Conservation (phyloP, 1,140 invertebrate species). For the Thaumetopoea pityocampa region DNA sequence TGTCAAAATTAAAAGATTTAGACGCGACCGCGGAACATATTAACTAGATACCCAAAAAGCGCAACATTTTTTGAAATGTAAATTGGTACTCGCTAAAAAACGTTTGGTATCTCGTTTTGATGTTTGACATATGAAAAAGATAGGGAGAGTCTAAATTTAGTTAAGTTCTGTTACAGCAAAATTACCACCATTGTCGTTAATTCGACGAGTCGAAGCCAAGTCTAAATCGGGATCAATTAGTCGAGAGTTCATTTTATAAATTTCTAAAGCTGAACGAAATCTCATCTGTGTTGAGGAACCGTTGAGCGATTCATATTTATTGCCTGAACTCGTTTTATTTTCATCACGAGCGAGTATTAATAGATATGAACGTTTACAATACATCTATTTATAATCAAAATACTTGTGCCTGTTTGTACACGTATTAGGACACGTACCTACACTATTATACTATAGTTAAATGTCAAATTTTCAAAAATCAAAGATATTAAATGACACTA, state of each 20-base stretch:
- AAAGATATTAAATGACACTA: too few relatives aligned
- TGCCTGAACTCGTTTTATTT: conserved; percentile 1
- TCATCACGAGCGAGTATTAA: not conserved
- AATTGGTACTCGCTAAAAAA: too few relatives aligned
- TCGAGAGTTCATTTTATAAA: conserved; percentile 23
- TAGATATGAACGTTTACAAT: not conserved
- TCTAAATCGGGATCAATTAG: conserved; percentile 32
- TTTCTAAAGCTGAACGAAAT: conserved; percentile 16
- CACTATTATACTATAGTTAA: too few relatives aligned
- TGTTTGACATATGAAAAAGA: conserved; percentile 4
- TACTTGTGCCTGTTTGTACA: too few relatives aligned
- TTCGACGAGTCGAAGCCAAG: conserved; percentile 23
- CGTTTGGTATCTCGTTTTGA: conserved; percentile 34
- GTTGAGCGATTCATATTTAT: conserved; percentile 25
- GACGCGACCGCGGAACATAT: too few relatives aligned
- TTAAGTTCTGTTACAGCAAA: conserved; percentile 19
- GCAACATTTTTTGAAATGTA: too few relatives aligned
- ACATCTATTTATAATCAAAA: not conserved
- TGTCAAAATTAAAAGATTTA: too few relatives aligned
- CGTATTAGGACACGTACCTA: too few relatives aligned
- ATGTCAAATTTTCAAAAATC: too few relatives aligned
- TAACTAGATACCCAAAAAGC: too few relatives aligned
- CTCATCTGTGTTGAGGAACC: conserved; percentile 15
- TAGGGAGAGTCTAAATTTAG: not conserved
- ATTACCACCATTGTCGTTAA: conserved; percentile 30